Evolutionary conservation across 2,888 invertebrate genomes (phyloP), one percentile per base, ranked within the genome.

Genomic region (Unio delphinus): DNA sequence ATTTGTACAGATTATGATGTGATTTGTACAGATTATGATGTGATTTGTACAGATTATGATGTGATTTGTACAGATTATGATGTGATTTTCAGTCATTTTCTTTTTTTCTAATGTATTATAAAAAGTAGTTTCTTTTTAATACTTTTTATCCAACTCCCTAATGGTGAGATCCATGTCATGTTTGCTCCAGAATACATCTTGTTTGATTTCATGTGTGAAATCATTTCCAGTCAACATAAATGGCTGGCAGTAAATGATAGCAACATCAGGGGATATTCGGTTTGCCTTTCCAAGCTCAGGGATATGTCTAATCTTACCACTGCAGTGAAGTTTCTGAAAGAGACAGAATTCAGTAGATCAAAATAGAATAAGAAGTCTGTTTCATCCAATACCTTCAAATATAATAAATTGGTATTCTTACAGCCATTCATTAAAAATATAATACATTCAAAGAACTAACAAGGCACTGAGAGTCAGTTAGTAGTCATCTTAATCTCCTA

Each of bases 111-210:
- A 45, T 45, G 15, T 45, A 11, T 26, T 54, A 28, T 8, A 30
- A 23, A 28, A n/a, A 66, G n/a, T 23, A 55, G 4, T 30, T 56
- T 5, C n/a, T 65, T 80, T 73, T 45, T 45, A 45, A 45, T 70
- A 86, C 86, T 79, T 83, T 65, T 77, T 69, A 61, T 87, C 87
- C 26, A 85, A 69, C 45, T 86, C 84, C 61, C 72, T 80, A 65
- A 86, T 80, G 17, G 65, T 75, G 17, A 87, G 76, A 67, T 84
- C 86, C 68, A 87, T 83, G 62, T 83, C 87, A 65, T 87, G 87
- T 69, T 87, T 87, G 69, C 82, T 84, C 87, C 87, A 87, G 75
- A 86, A 86, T 11, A 83, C 80, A 57, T 78, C 75, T 45, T 76
- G 74, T 58, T 77, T 80, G 20, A 72, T 59, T 28, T 80, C 83